Conservation (phyloP, 2,113 vertebrate genomes). For the Aldabrachelys gigantea region DNA sequence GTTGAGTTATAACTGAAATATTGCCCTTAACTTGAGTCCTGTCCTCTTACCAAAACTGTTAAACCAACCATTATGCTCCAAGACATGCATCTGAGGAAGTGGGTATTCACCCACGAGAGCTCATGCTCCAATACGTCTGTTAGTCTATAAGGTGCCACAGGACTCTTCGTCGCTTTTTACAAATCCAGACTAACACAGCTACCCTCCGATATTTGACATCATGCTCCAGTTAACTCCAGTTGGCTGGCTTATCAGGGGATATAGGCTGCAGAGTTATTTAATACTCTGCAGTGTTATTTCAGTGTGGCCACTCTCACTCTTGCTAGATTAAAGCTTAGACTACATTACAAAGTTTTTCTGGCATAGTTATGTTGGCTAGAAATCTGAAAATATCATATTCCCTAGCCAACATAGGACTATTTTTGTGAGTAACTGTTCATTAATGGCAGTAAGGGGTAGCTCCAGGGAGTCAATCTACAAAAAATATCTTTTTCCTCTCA, state of each 20-base stretch:
- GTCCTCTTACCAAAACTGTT: rapidly evolving
- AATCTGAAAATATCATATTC: not conserved
- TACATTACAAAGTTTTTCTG: not conserved
- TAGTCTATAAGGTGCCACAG: too few species aligned
- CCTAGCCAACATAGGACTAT: not conserved
- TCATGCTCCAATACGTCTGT: too few species aligned
- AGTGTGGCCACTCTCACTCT: not conserved
- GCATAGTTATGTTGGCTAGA: not conserved
- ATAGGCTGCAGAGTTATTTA: not conserved
- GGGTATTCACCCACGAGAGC: too few species aligned
- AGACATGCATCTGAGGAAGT: too few species aligned
- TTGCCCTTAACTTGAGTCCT: not conserved
- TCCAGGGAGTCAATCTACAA: not conserved
- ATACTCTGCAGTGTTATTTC: not conserved
- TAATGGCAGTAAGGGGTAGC: not conserved
- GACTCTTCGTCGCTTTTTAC: too few species aligned
- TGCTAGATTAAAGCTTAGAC: not conserved
- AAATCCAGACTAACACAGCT: too few species aligned
- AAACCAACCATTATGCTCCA: too few species aligned
- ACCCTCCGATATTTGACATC: too few species aligned
- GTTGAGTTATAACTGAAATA: not conserved
- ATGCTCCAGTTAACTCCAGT: not conserved
- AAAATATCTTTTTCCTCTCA: not conserved
- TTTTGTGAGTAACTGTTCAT: not conserved
- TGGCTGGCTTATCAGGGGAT: not conserved